Evolutionary conservation across 2,797 vertebrate genomes (phyloP).

Genomic region (Menidia menidia): DNA sequence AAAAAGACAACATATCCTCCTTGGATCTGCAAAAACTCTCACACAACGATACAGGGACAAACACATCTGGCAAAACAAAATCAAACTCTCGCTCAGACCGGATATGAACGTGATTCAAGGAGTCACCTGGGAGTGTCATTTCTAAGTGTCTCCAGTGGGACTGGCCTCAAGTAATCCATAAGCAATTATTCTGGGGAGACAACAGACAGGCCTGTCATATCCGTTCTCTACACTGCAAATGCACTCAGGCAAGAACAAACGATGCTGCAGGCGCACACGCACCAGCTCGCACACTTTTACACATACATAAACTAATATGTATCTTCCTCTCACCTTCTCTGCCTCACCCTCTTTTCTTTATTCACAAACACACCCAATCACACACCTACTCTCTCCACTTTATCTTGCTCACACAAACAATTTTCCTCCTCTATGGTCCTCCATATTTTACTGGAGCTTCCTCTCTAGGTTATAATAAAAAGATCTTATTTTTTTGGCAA

Average conservation of each 20-base stretch:
- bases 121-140: slow-evolving; percentile 76
- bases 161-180: slow-evolving; percentile 74
- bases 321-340: slow-evolving; percentile 46
- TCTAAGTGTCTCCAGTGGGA: slow-evolving; percentile 69
- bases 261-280: slow-evolving; percentile 6
- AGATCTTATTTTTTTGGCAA: background rate
- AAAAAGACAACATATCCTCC: slow-evolving; percentile 50
- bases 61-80: slow-evolving; percentile 45
- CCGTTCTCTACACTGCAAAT: slow-evolving; percentile 63
- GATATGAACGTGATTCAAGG: slow-evolving; percentile 75
- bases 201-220: slow-evolving; percentile 74
- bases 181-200: slow-evolving; percentile 75
- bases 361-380: slow-evolving; percentile 51
- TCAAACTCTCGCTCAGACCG: slow-evolving; percentile 61
- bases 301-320: slow-evolving; percentile 34
- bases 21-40: slow-evolving; percentile 45
- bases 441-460: background rate
- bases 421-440: slow-evolving; percentile 18
- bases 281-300: slow-evolving; percentile 2
- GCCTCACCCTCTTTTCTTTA: slow-evolving; percentile 25
- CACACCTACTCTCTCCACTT: slow-evolving; percentile 16
- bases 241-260: slow-evolving; percentile 60
- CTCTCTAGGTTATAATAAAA: slow-evolving; percentile 2
- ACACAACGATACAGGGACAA: slow-evolving; percentile 7
- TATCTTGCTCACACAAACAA: slow-evolving; percentile 3